Evolutionary conservation across 2,113 vertebrate species (phyloP).

Genomic region (Bufo gargarizans): DNA sequence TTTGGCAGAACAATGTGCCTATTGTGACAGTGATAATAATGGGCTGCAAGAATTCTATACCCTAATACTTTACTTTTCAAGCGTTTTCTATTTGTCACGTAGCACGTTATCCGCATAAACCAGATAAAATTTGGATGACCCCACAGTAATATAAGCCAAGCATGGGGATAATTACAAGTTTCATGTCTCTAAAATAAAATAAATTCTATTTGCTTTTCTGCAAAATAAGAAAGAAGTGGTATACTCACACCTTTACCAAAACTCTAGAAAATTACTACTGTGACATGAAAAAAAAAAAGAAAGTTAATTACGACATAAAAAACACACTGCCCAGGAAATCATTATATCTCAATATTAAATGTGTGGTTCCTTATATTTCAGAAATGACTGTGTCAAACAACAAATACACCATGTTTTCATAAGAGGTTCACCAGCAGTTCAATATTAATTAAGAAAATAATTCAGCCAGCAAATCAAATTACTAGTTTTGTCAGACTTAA

Average conservation of each 20-base stretch:
- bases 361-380: not conserved
- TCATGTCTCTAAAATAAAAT: not conserved
- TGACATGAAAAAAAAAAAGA: slow-evolving; percentile 39
- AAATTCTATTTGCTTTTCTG: not conserved
- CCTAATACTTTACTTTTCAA: not conserved
- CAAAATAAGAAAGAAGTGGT: slow-evolving; percentile 2
- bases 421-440: slow-evolving; percentile 44
- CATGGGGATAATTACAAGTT: slow-evolving; percentile 26
- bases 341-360: slow-evolving; percentile 28
- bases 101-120: not conserved
- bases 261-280: slow-evolving; percentile 3
- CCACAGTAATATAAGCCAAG: not conserved
- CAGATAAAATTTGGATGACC: slow-evolving; percentile 46
- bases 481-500: slow-evolving; percentile 27
- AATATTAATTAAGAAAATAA: slow-evolving; percentile 41
- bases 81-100: not conserved
- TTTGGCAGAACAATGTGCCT: not conserved
- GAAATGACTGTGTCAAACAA: slow-evolving; percentile 22
- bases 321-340: not conserved
- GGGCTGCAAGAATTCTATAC: not conserved
- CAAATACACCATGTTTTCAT: slow-evolving; percentile 28
- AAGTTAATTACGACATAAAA: slow-evolving; percentile 33
- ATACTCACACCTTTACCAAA: slow-evolving; percentile 30
- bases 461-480: slow-evolving; percentile 21
- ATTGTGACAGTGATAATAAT: not conserved